Base-by-base conservation (phyloP, 2,888 invertebrate genomes). In the Drosophila longiperda region DNA sequence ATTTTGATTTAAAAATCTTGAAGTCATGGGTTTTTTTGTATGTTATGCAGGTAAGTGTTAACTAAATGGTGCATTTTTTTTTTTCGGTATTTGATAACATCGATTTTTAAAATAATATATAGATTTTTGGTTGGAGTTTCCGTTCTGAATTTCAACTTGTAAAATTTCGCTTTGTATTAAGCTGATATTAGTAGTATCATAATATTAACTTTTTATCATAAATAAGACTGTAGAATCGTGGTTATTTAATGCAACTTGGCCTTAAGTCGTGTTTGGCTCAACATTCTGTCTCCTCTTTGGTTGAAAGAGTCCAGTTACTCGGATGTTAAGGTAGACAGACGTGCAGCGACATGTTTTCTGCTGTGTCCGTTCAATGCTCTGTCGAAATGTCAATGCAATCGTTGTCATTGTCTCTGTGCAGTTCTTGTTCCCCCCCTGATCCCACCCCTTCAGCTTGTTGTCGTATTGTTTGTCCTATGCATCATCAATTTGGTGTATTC, bases 351-450 rank as follows among this genome's bases (percentile, higher is more conserved):
- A 80, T 80, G 78, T 67, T 77, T 77, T 77, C 65, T 72, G 72
- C 71, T 66, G 57, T 75, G 66, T 63, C 60, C 73, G 66, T 65
- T 71, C 62, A 68, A 65, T 73, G 73, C 75, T 71, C 85, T 89
- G 85, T 87, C 82, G 66, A 84, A 82, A 82, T 87, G 84, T 89
- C 84, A 85, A 79, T 89, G 89, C 84, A 89, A 87, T 85, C 82
- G 82, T 85, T 79, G 82, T 80, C 89, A 79, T 75, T 73, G 81
- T 66, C 23, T 53, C 54, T 8, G 17, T 26, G 54, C 34, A 34
- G 8, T 20, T 23, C 32, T 53, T 63, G 65, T 29, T 66, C 45
- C 45, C 23, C 6, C 29, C 49, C 20, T 50, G 49, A n/a, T 45
- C 38, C 23, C 23, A 38, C 40, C n/a, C 33, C 57, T 26, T 29